These are phyloP conservation scores for Pteropus rufus DNA, from an alignment of 2,797 vertebrate genomes.

Conservation along the genomic window DNA sequence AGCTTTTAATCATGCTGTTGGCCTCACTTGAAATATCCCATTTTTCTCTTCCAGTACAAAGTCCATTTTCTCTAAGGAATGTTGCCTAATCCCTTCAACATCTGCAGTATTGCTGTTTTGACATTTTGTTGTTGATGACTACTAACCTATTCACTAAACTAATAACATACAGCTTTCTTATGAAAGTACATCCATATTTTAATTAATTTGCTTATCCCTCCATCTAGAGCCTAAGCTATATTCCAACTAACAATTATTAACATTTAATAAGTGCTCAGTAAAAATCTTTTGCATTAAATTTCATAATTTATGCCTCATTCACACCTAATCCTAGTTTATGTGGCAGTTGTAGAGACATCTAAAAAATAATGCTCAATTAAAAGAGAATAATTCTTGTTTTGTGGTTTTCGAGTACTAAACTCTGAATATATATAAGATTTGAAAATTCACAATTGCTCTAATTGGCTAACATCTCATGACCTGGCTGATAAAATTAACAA, in stretches of 20 bases:
- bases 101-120: background rate
- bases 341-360: background rate
- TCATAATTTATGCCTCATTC: background rate
- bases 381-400: background rate
- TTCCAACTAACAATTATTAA: background rate
- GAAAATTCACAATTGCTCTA: background rate
- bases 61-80: background rate
- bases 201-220: background rate
- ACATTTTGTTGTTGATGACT: background rate
- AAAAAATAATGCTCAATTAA: constrained; percentile 46
- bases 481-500: background rate
- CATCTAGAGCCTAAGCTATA: background rate
- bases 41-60: background rate
- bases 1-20: background rate
- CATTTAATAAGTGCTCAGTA: constrained; percentile 2
- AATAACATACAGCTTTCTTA: background rate
- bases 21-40: background rate
- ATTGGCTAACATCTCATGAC: background rate
- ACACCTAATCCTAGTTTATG: background rate
- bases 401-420: constrained; percentile 22
- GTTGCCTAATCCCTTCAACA: background rate
- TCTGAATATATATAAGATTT: background rate
- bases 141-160: background rate
- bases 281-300: background rate
- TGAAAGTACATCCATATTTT: background rate